A percentile compares a stretch with the other conserved stretches of the same genome.
phyloP scores from a whole-genome alignment of 2,113 vertebrate genomes.

The Typhlomys cinereus region DNA sequence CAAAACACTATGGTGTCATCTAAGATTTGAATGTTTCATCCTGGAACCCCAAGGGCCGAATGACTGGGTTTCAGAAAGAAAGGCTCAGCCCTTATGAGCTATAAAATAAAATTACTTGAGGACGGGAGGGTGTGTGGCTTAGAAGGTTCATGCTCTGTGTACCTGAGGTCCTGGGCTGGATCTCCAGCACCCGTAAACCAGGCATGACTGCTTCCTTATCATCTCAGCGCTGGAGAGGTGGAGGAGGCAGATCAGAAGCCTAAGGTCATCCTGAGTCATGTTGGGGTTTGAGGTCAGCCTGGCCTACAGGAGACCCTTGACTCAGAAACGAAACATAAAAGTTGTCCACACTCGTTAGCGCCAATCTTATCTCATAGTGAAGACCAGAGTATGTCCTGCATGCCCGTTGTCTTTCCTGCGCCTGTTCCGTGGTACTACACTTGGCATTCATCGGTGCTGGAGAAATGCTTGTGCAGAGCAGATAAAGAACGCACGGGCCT shows the following conservation, averaged over 20 bases:
- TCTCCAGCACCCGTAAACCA: not conserved
- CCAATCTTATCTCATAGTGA: not conserved
- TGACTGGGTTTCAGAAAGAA: constrained; percentile 1
- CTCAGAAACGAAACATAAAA: not conserved
- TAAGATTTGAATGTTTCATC: not conserved
- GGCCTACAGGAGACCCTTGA: not conserved
- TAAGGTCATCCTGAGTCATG: not conserved
- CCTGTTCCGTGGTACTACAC: too few relatives aligned
- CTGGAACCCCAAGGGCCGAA: not conserved
- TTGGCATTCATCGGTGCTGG: not conserved
- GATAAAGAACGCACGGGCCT: not conserved
- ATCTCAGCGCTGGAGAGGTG: not conserved
- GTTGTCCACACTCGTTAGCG: not conserved
- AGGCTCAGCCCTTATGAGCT: not conserved
- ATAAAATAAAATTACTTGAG: constrained; percentile 1
- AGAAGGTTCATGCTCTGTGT: too few relatives aligned
- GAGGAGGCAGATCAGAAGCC: not conserved
- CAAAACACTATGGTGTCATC: rapidly evolving
- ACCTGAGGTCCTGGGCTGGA: not conserved
- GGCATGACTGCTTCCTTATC: not conserved
- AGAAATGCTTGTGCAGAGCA: not conserved
- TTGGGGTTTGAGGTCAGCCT: not conserved
- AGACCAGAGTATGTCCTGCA: not conserved
- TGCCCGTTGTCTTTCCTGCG: not conserved
- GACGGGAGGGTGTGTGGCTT: not conserved